These are phyloP conservation scores for Isotomurus palustris DNA, from an alignment of 2,888 invertebrate genomes.

Conservation along the genomic window DNA sequence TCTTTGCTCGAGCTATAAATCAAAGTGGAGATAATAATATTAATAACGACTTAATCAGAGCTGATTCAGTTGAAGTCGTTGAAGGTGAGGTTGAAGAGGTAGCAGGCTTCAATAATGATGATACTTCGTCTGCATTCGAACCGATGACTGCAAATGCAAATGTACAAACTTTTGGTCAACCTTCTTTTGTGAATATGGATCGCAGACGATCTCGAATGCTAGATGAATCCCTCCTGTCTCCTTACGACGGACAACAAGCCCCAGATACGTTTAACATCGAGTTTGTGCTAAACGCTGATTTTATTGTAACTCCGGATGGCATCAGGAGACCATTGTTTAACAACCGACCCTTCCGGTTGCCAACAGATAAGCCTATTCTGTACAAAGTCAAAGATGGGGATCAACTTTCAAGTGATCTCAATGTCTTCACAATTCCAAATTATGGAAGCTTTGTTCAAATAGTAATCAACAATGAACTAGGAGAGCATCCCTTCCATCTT, in stretches of 20 bases:
- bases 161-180: too few species aligned
- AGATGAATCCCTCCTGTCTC: neutral
- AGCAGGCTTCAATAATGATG: too few species aligned
- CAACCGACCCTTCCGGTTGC: neutral
- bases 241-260: neutral
- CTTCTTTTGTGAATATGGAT: too few species aligned
- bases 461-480: conserved; percentile 15
- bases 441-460: conserved; percentile 18
- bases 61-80: too few species aligned
- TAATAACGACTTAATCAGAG: too few species aligned
- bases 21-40: too few species aligned
- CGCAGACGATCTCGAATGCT: too few species aligned
- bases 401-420: conserved; percentile 3
- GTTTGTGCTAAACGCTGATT: neutral
- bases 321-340: conserved; percentile 26
- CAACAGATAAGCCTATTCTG: conserved; percentile 18
- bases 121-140: too few species aligned
- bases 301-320: neutral
- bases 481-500: conserved; percentile 35
- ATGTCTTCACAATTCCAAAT: conserved; percentile 8
- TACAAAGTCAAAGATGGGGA: too few species aligned
- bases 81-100: too few species aligned
- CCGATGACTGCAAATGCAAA: too few species aligned
- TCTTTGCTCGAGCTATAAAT: too few species aligned
- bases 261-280: neutral